Conservation (phyloP, 2,797 vertebrate species). For the Eulemur albifrons region DNA sequence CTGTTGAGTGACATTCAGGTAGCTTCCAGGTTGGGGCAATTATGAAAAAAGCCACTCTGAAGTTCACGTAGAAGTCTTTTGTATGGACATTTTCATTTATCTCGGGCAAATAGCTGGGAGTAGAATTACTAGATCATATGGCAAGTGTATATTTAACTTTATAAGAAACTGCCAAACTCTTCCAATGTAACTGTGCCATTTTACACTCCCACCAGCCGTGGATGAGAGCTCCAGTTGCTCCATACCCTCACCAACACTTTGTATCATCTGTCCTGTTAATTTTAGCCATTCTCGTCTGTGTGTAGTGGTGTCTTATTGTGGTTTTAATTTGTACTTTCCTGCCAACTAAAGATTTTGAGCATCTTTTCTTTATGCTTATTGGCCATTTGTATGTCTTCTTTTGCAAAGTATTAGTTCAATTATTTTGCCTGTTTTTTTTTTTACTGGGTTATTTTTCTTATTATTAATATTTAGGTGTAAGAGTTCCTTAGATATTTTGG, state of each 20-base stretch:
- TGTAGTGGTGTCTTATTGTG: not conserved
- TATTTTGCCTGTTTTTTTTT: not conserved
- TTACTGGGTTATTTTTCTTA: not conserved
- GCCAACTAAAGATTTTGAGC: not conserved
- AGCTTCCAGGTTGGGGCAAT: not conserved
- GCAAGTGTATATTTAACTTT: not conserved
- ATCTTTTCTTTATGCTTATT: not conserved
- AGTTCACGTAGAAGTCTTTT: not conserved
- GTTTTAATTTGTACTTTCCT: conserved; percentile 12
- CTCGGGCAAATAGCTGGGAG: not conserved
- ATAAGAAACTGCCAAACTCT: not conserved
- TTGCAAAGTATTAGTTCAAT: not conserved
- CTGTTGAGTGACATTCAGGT: not conserved
- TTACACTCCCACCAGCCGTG: not conserved
- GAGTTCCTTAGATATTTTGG: conserved; percentile 16
- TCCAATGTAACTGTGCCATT: not conserved
- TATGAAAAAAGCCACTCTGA: not conserved
- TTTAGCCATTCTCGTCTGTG: not conserved
- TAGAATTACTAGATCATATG: not conserved
- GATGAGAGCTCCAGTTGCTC: not conserved
- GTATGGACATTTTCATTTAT: not conserved
- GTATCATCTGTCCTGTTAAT: not conserved
- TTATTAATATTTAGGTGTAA: not conserved
- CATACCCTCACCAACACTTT: not conserved
- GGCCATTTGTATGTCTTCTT: not conserved